Percentiles rank a stretch among this genome's conserved stretches.
Conservation (phyloP, 2,113 vertebrate genomes). For the Elgaria multicarinata region DNA sequence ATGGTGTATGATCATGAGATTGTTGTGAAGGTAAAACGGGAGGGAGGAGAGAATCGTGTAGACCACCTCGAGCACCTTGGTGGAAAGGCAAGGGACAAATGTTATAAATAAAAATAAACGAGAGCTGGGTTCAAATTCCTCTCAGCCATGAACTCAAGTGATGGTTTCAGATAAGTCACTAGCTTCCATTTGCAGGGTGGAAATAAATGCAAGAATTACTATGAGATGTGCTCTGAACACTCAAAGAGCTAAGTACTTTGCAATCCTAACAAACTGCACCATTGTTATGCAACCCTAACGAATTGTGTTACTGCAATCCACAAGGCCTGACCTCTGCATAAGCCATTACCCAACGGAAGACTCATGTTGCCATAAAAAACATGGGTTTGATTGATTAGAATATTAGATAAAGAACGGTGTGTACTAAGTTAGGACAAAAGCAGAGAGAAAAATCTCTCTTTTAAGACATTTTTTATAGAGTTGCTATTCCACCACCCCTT, state of each 20-base stretch:
- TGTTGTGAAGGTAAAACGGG: too few relatives aligned
- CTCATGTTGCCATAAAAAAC: background rate
- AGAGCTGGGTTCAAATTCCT: too few relatives aligned
- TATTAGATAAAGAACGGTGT: background rate
- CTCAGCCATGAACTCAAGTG: too few relatives aligned
- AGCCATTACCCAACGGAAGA: background rate
- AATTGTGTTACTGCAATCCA: background rate
- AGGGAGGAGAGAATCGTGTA: too few relatives aligned
- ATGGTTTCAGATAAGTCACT: background rate
- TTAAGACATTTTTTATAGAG: background rate
- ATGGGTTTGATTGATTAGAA: background rate
- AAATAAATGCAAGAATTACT: background rate
- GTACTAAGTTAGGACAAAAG: background rate
- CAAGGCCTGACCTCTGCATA: background rate
- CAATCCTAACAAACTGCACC: background rate
- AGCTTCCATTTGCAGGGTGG: background rate
- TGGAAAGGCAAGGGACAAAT: too few relatives aligned
- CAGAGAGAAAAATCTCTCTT: background rate
- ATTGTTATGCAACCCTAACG: background rate
- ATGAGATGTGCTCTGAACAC: background rate
- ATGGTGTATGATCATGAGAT: rapidly evolving
- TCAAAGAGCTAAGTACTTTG: background rate
- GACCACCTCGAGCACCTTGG: too few relatives aligned
- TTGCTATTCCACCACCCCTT: background rate
- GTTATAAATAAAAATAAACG: too few relatives aligned